A percentile compares a stretch with the other conserved stretches of the same genome.
Conservation (phyloP, 2,797 vertebrate genomes). For the Aldrovandia affinis region DNA sequence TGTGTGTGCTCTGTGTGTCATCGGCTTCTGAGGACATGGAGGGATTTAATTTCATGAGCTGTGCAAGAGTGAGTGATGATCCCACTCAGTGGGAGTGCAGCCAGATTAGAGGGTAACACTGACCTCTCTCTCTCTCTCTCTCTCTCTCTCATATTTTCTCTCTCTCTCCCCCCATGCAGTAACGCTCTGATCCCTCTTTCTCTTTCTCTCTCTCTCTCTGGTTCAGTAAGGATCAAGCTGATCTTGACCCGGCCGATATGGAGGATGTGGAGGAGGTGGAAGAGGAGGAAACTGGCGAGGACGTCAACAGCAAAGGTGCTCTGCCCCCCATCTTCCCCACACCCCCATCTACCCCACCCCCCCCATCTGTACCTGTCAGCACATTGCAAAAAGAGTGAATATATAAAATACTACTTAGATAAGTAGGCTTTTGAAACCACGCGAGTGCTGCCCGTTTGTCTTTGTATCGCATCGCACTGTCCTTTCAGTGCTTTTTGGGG, state of each 20-base stretch:
- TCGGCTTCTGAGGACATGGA: not conserved
- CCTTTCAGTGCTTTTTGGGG: not conserved
- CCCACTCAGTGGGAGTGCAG: not conserved
- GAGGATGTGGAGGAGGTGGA: slow-evolving; percentile 98
- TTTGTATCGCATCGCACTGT: not conserved
- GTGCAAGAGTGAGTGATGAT: not conserved
- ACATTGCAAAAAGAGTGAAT: not conserved
- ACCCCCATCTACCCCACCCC: no score
- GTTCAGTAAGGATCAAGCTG: slow-evolving; percentile 92
- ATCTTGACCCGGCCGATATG: slow-evolving; percentile 97
- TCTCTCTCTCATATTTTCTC: not conserved
- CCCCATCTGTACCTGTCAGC: not conserved
- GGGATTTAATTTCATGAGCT: not conserved
- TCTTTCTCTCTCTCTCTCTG: not conserved
- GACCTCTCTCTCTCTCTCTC: not conserved
- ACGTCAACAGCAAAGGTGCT: slow-evolving; percentile 94
- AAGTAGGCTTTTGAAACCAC: not conserved
- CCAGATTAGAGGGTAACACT: not conserved
- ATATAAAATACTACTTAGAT: not conserved
- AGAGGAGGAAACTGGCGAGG: slow-evolving; percentile 94
- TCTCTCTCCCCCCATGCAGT: not conserved
- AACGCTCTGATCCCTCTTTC: not conserved
- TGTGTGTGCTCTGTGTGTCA: not conserved
- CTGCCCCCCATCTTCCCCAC: not conserved
- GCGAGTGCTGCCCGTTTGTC: not conserved